Conservation (phyloP, 1,140 invertebrate genomes). For the Monomorium pharaonis region DNA sequence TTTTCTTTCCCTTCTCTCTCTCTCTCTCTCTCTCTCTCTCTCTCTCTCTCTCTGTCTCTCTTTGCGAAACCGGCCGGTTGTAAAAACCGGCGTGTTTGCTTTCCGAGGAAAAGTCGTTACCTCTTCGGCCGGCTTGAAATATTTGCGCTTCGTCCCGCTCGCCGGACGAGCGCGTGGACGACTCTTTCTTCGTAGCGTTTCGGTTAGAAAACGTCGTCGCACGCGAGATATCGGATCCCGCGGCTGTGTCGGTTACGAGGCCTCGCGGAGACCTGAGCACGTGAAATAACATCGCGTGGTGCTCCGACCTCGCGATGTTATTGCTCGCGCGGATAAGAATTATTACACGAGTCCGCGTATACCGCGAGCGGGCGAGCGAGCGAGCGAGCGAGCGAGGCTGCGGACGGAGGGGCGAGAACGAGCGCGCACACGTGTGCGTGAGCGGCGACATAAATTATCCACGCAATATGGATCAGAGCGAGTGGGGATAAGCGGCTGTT, state of each 20-base stretch:
- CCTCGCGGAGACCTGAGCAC: conserved; percentile 59
- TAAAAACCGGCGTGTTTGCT: conserved; percentile 45
- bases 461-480: conserved; percentile 62
- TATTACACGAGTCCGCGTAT: conserved; percentile 54
- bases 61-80: conserved; percentile 4
- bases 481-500: conserved; percentile 54
- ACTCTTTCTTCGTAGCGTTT: conserved; percentile 5
- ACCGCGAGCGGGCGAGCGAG: neutral
- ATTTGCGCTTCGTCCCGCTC: conserved; percentile 34
- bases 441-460: conserved; percentile 60
- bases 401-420: neutral
- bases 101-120: conserved; percentile 46
- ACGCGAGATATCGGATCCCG: conserved; percentile 13
- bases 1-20: too few species aligned
- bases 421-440: neutral
- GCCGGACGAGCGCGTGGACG: neutral
- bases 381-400: neutral
- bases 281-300: conserved; percentile 73
- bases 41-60: neutral
- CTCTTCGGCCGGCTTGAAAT: conserved; percentile 10
- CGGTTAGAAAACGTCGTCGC: conserved; percentile 42
- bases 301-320: neutral
- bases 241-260: conserved; percentile 56
- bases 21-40: too few species aligned
- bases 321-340: conserved; percentile 63